phyloP scores from a whole-genome alignment of 2,888 invertebrate genomes.

The Agrochola litura region DNA sequence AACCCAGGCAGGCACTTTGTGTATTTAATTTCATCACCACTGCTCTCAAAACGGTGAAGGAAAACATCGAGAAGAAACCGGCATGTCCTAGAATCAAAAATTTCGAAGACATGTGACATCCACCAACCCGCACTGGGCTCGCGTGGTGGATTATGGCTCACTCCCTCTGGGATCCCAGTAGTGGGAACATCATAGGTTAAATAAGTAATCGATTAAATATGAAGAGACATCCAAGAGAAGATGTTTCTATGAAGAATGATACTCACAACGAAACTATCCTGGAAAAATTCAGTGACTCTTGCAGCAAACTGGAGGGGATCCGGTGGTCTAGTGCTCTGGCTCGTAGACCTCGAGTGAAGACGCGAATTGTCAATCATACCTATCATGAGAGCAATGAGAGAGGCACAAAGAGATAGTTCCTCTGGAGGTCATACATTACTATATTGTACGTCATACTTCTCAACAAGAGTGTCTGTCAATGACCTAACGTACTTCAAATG shows the following conservation, averaged over 20 bases:
- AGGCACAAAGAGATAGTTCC: not conserved
- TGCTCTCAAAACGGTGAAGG: too few relatives aligned
- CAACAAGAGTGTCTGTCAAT: conserved; percentile 25
- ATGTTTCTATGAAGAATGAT: not conserved
- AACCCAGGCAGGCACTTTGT: too few relatives aligned
- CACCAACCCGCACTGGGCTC: too few relatives aligned
- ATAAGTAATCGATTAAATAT: not conserved
- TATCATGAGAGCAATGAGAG: not conserved
- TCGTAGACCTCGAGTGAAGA: not conserved
- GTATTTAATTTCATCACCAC: too few relatives aligned
- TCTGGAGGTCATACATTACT: not conserved
- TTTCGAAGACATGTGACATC: too few relatives aligned
- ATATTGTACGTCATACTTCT: not conserved
- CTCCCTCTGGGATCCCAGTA: too few relatives aligned
- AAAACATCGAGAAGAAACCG: too few relatives aligned
- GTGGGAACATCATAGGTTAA: too few relatives aligned
- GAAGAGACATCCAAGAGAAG: not conserved
- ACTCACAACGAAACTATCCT: not conserved
- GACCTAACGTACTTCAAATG: conserved; percentile 43
- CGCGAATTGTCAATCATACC: not conserved
- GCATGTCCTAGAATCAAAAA: too few relatives aligned
- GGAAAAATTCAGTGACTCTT: not conserved
- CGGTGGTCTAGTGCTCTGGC: too few relatives aligned
- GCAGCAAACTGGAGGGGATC: not conserved
- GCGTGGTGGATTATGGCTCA: too few relatives aligned